Conservation (phyloP, 2,888 invertebrate genomes). For the Drosophila phalerata region DNA sequence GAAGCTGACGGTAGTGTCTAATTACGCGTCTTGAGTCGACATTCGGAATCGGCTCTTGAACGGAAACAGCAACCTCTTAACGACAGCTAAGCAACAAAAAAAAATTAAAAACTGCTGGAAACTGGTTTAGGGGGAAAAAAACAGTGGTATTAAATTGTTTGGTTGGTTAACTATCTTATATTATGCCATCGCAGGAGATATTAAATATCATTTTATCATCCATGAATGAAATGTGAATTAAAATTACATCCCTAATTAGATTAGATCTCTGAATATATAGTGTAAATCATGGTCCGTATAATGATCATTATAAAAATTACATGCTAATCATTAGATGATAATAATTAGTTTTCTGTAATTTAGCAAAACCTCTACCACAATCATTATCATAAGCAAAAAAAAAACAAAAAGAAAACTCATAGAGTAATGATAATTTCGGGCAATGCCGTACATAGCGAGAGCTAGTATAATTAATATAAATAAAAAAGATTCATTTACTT, state of each 20-base stretch:
- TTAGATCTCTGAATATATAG: background rate
- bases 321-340: no score
- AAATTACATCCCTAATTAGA: slow-evolving; percentile 2
- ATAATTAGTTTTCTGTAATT: no score
- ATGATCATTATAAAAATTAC: no score
- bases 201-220: slow-evolving; percentile 21
- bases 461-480: no score
- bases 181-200: slow-evolving; percentile 32
- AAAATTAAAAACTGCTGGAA: slow-evolving; percentile 30
- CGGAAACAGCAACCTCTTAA: slow-evolving; percentile 41
- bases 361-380: no score
- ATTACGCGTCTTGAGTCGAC: slow-evolving; percentile 28
- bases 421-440: no score
- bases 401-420: no score
- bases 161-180: background rate
- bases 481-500: no score
- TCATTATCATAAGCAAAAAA: no score
- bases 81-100: slow-evolving; percentile 21
- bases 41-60: slow-evolving; percentile 9
- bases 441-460: no score
- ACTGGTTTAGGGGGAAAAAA: slow-evolving; percentile 42
- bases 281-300: no score
- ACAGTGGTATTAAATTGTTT: slow-evolving; percentile 31
- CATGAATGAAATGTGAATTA: background rate
- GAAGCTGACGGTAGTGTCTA: slow-evolving; percentile 22